Evolutionary conservation across 2,797 vertebrate genomes (phyloP), one percentile per base, ranked within the genome.

Genomic region (Hipposideros larvatus): DNA sequence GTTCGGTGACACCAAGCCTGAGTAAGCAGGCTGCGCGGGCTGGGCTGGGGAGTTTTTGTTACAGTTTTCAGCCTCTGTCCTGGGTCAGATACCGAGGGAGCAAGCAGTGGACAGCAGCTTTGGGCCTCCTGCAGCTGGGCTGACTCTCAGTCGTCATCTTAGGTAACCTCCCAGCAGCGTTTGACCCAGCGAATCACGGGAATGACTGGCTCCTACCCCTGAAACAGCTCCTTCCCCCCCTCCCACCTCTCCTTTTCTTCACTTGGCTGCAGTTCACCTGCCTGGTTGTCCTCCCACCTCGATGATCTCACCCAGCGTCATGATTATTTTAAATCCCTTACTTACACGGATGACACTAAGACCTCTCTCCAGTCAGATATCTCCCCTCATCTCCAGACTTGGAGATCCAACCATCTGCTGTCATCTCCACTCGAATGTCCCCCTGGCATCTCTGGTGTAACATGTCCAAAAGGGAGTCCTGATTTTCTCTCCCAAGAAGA

Each of bases 201-300:
- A 37, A 37, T 37, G 37, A 37, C 53, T 18, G 4, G 53, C 53
- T 16, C 19, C 0, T 31, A 19, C 51, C 53, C 19, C 41, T 4
- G 51, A 84, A 41, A 41, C 14, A 14, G 7, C 66, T 21, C 11
- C 1, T 7, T 6, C 6, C 18, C 21, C 16, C 57, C 57, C 4
- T 1, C 57, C 57, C 10, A 0, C 2, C 22, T 1, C 14, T 7
- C 34, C 11, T 15, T 24, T 14, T 2, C 26, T 13, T 6, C 63
- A 0, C 7, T 48, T 1, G 21, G 11, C 41, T 9, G 4, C 13
- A 43, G 28, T 41, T 24, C 55, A 19, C 18, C 57, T 43, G 18
- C 48, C 24, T 14, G 22, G 31, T 14, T 28, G 10, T 31, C 46
- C 28, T 80, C 59, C 9, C 1, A 15, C 46, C 74, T 83, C 71